Percentiles rank a stretch among this genome's conserved stretches.
phyloP scores from a whole-genome alignment of 2,888 invertebrate species.

The Ophion ventricosus region DNA sequence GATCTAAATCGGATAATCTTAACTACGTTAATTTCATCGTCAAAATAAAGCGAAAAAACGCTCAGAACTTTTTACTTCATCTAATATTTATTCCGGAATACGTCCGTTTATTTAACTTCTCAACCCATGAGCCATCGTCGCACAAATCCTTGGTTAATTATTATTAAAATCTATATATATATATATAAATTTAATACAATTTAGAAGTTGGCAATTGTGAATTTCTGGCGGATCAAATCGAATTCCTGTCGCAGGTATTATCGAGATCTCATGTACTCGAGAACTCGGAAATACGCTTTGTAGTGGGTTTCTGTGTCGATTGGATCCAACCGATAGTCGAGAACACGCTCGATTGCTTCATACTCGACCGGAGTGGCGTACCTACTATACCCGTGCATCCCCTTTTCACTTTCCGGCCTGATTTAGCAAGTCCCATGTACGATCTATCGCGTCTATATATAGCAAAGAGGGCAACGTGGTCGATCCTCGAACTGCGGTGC shows the following conservation, averaged over 20 bases:
- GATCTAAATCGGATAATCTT: no score
- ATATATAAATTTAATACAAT: no score
- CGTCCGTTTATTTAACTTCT: no score
- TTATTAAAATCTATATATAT: no score
- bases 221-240: conserved; percentile 6
- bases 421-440: conserved; percentile 6
- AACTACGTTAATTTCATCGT: no score
- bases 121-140: no score
- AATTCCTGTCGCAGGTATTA: conserved; percentile 14
- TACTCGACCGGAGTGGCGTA: conserved; percentile 20
- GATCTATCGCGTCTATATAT: background rate
- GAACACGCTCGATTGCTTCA: conserved; percentile 34
- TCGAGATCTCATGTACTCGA: background rate
- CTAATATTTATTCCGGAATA: no score
- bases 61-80: no score
- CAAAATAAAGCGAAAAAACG: no score
- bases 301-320: conserved; percentile 46
- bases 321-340: conserved; percentile 41
- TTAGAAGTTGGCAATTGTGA: background rate
- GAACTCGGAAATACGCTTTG: conserved; percentile 23
- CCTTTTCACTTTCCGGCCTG: conserved; percentile 38
- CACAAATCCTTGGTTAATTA: no score
- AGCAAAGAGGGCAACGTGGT: background rate
- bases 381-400: background rate
- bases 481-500: conserved; percentile 19